These are phyloP conservation scores for Hypsopygia costalis DNA, from an alignment of 2,888 invertebrate species.

Conservation along the genomic window DNA sequence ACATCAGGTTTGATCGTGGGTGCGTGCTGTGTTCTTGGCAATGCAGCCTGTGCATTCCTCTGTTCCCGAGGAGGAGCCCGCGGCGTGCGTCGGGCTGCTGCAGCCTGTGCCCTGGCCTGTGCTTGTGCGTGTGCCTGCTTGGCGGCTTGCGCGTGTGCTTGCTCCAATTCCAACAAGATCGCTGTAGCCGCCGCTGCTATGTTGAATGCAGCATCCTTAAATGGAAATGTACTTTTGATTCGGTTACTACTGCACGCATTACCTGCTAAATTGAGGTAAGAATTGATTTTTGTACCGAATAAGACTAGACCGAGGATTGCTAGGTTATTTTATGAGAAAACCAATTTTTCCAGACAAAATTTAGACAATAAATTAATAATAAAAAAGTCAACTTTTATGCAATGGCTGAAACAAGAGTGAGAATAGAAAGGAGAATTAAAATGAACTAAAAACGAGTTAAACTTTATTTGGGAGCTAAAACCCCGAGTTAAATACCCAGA, in stretches of 20 bases:
- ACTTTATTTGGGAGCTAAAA: no score
- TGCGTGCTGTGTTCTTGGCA: constrained; percentile 63
- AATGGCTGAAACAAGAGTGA: no score
- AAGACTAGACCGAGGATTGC: no score
- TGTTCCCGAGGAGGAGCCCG: constrained; percentile 54
- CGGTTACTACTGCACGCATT: constrained; percentile 56
- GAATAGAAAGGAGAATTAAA: no score
- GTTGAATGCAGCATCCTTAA: constrained; percentile 64
- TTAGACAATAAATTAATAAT: no score
- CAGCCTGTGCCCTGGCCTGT: constrained; percentile 58
- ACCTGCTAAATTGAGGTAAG: constrained; percentile 65
- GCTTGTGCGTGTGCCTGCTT: constrained; percentile 55
- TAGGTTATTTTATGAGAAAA: no score
- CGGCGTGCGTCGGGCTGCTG: constrained; percentile 59
- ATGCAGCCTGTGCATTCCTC: constrained; percentile 55
- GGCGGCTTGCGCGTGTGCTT: constrained; percentile 60
- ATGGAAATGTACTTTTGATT: constrained; percentile 67
- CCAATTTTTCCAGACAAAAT: no score
- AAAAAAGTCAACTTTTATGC: no score
- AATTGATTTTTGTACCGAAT: background rate
- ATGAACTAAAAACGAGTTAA: no score
- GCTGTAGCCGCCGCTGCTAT: constrained; percentile 67
- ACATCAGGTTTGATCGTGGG: constrained; percentile 68
- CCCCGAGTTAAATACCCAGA: no score
- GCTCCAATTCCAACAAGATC: constrained; percentile 41